phyloP scores from a whole-genome alignment of 2,113 vertebrate genomes.

The Pterocles burchelli region DNA sequence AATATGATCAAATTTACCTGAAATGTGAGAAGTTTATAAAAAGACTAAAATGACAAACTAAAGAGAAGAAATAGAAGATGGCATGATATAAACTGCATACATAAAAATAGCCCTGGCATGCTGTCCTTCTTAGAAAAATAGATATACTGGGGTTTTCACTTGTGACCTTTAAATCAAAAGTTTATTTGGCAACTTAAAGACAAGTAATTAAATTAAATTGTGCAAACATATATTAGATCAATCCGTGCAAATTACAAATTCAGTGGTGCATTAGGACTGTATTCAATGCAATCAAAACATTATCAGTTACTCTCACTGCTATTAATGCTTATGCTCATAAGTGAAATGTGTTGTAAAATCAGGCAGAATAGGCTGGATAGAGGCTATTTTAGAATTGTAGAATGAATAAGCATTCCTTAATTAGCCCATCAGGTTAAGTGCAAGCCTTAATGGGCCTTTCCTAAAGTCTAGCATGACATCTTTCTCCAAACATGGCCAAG shows the following conservation, averaged over 20 bases:
- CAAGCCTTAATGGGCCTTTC: conserved; percentile 97
- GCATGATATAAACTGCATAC: neutral
- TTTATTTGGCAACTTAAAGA: conserved; percentile 58
- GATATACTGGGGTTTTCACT: neutral
- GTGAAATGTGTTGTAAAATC: conserved; percentile 95
- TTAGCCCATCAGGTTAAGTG: conserved; percentile 99
- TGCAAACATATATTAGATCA: conserved; percentile 66
- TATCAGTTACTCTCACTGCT: conserved; percentile 77
- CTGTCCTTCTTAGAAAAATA: neutral
- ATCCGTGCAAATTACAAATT: conserved; percentile 63
- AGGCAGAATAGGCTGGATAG: conserved; percentile 82
- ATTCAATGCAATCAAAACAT: conserved; percentile 78
- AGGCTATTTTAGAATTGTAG: conserved; percentile 84
- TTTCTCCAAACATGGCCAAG: conserved; percentile 98
- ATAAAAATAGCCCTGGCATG: neutral
- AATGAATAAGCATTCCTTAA: conserved; percentile 99
- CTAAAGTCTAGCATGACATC: conserved; percentile 97
- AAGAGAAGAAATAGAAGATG: neutral
- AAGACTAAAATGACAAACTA: neutral
- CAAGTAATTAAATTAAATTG: conserved; percentile 68
- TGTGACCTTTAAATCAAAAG: conserved; percentile 32
- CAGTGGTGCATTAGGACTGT: conserved; percentile 72
- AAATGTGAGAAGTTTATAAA: neutral
- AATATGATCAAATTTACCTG: neutral
- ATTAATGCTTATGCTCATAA: conserved; percentile 79